Evolutionary conservation across 2,797 vertebrate genomes (phyloP).

Genomic region (Cephalopachus bancanus): DNA sequence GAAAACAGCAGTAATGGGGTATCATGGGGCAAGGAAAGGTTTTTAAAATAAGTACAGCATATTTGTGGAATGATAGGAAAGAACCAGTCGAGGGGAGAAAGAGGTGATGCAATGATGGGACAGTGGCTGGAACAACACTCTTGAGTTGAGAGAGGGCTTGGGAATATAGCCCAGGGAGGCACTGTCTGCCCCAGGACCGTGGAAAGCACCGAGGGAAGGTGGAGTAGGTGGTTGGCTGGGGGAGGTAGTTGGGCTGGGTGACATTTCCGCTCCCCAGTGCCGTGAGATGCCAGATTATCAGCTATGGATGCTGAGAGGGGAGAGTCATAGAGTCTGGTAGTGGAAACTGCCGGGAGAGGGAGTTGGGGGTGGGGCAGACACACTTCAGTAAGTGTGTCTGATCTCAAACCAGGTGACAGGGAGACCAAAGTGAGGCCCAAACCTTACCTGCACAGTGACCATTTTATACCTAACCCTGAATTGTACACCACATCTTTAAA

Average conservation of each 20-base stretch:
- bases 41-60: neutral
- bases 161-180: neutral
- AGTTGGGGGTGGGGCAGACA: no score
- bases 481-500: no score
- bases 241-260: neutral
- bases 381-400: no score
- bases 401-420: no score
- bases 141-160: neutral
- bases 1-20: neutral
- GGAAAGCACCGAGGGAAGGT: neutral
- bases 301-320: neutral
- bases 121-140: neutral
- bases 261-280: neutral
- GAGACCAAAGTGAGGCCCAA: no score
- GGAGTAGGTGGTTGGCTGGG: neutral
- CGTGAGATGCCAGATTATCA: neutral
- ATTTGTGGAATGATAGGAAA: neutral
- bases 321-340: no score
- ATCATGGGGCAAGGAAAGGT: neutral
- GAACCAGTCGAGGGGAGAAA: neutral
- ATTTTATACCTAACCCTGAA: no score
- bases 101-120: neutral
- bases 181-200: fast-evolving
- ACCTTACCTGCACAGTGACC: no score
- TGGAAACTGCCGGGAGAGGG: no score